Evolutionary conservation across 2,113 vertebrate genomes (phyloP).

Genomic region (Embiotoca jacksoni): DNA sequence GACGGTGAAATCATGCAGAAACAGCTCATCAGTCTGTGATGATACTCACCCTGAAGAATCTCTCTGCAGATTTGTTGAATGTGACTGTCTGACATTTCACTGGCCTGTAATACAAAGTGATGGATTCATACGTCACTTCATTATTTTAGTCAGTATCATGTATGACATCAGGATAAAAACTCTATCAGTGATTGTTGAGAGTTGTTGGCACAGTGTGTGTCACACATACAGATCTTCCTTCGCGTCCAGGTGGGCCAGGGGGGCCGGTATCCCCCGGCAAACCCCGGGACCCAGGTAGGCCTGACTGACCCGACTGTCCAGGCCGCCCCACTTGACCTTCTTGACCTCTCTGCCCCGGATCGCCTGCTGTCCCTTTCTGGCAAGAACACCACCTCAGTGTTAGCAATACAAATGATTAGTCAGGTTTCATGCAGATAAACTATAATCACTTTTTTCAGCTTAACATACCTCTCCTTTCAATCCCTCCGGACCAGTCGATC

Average conservation of each 20-base stretch:
- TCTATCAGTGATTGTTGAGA: not conserved
- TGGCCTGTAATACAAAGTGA: slow-evolving; percentile 81
- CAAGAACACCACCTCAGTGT: slow-evolving; percentile 74
- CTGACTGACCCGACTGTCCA: slow-evolving; percentile 87
- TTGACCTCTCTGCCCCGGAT: slow-evolving; percentile 87
- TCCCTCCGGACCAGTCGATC: slow-evolving; percentile 86
- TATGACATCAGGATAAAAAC: not conserved
- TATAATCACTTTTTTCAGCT: slow-evolving; percentile 14
- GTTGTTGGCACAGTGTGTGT: not conserved
- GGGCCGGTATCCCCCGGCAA: slow-evolving; percentile 85
- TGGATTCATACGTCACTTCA: not conserved
- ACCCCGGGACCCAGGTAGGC: slow-evolving; percentile 87
- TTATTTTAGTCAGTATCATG: slow-evolving; percentile 4
- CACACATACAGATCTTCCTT: slow-evolving; percentile 91
- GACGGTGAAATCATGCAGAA: slow-evolving; percentile 9
- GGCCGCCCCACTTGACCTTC: slow-evolving; percentile 89
- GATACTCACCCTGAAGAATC: slow-evolving; percentile 91
- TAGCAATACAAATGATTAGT: slow-evolving; percentile 24
- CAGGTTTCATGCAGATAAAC: not conserved
- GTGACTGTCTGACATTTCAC: slow-evolving; percentile 91
- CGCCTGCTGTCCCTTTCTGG: slow-evolving; percentile 94
- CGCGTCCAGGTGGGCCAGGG: slow-evolving; percentile 88
- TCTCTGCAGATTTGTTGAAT: slow-evolving; percentile 95
- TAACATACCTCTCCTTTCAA: slow-evolving; percentile 90
- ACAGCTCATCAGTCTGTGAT: slow-evolving; percentile 2